Conservation (phyloP, 2,113 vertebrate genomes). For the Etheostoma spectabile region DNA sequence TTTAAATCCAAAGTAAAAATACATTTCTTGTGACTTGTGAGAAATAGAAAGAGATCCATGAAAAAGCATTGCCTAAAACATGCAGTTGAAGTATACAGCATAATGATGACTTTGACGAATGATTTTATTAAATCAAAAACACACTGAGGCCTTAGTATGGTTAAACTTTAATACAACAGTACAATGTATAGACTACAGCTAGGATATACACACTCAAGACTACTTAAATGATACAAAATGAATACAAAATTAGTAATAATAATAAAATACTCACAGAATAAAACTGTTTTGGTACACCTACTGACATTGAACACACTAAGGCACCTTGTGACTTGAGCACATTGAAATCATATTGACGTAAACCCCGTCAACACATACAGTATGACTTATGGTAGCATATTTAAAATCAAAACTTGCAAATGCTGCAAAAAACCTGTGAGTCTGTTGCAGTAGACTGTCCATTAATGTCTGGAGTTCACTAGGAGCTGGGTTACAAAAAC, state of each 20-base stretch:
- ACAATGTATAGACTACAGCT: slow-evolving; percentile 57
- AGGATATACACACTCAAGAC: slow-evolving; percentile 36
- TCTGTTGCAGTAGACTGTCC: slow-evolving; percentile 23
- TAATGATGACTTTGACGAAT: background rate
- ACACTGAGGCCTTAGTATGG: slow-evolving; percentile 12
- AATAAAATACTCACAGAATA: slow-evolving; percentile 18
- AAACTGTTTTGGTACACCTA: slow-evolving; percentile 56
- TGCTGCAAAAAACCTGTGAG: slow-evolving; percentile 45
- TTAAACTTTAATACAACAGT: slow-evolving; percentile 61
- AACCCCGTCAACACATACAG: slow-evolving; percentile 46
- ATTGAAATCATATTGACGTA: slow-evolving; percentile 68
- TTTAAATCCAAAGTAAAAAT: background rate
- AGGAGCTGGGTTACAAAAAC: slow-evolving; percentile 37
- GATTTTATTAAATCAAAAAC: slow-evolving; percentile 12
- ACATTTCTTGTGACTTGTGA: background rate
- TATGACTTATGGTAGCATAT: slow-evolving; percentile 35
- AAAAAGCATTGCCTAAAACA: background rate
- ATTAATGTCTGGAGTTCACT: slow-evolving; percentile 9
- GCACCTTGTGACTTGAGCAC: slow-evolving; percentile 77
- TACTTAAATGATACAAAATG: slow-evolving; percentile 34
- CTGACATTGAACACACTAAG: slow-evolving; percentile 73
- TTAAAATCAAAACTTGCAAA: slow-evolving; percentile 42
- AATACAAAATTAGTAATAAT: slow-evolving; percentile 45
- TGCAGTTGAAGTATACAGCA: background rate
- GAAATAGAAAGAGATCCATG: background rate